Evolutionary conservation across 1,140 invertebrate genomes (phyloP), one percentile per base, ranked within the genome.

Genomic region (Batillaria attramentaria): DNA sequence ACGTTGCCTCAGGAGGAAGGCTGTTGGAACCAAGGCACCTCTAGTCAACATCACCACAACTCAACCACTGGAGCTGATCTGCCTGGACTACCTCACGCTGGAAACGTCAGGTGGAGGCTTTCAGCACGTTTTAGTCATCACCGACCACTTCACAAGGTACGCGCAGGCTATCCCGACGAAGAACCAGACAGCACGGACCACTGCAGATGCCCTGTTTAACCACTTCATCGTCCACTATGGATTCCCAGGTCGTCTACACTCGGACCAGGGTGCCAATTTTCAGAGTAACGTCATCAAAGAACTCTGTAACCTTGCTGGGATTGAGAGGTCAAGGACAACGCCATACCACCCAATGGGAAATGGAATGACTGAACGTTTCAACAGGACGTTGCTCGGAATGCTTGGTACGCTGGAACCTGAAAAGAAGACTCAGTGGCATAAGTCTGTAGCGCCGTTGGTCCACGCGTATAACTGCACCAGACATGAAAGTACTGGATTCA

Each of bases 301-400:
- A 42, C 39, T 82, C 37, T 84, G 79, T 33, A 28, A 70, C 41
- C 65, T 78, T 16, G 73, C 76, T 37, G 77, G 80, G 20, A 80
- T 81, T 43, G 72, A 76, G 39, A 81, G 80, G 42, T 62, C 35
- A 28, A 13, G 66, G 18, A 82, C 81, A 13, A 81, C 77, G 20
- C 74, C 85, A 2, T 86, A 84, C 65, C 80, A 84, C 60, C 84
- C 83, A 0, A 35, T 77, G 65, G 78, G 80, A 1, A 84, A 84
- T 79, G 80, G 76, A 20, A 54, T 79, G 35, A 69, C 68, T 54
- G 85, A 86, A 60, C 42, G 85, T n/a, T 84, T 82, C 46, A 85
- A 85, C 31, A 24, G 79, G 16, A 84, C 83, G 43, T 20, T 84
- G 42, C 79, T 78, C 50, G 70, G 84, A 72, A 50, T 84, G 13